A percentile compares a stretch with the other conserved stretches of the same genome.
These are phyloP conservation scores for Meandrina meandrites DNA, from an alignment of 92 coral and sea anemone genomes.

Conservation along the genomic window DNA sequence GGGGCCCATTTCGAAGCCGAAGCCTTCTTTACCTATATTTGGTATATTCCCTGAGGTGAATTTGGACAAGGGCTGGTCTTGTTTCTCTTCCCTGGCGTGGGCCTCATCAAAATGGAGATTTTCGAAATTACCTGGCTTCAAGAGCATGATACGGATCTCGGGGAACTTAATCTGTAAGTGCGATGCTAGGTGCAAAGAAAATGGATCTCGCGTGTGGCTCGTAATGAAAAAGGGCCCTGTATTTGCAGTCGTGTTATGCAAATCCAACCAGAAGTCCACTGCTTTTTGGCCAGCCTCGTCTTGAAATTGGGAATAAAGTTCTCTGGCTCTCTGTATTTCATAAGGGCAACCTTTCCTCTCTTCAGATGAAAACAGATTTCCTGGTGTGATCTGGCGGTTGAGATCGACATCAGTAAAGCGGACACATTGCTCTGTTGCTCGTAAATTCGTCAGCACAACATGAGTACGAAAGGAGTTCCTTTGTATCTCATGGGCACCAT, in stretches of 20 bases:
- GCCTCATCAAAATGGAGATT: background rate
- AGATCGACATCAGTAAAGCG: conserved; percentile 69
- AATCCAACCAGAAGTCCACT: conserved; percentile 65
- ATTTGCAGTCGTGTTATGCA: conserved; percentile 72
- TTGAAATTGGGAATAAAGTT: conserved; percentile 49
- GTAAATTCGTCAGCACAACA: conserved; percentile 40
- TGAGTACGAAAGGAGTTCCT: conserved; percentile 70
- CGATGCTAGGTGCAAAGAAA: conserved; percentile 55
- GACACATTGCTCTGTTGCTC: conserved; percentile 68
- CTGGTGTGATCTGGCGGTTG: conserved; percentile 58
- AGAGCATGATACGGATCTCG: conserved; percentile 20
- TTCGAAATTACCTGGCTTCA: conserved; percentile 22
- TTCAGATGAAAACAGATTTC: conserved; percentile 29
- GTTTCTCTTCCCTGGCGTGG: background rate
- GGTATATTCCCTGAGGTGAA: conserved; percentile 22
- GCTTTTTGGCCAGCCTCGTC: conserved; percentile 28
- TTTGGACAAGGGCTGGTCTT: background rate
- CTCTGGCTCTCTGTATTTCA: conserved; percentile 64
- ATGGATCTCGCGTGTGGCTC: conserved; percentile 3
- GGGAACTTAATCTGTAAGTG: conserved; percentile 32
- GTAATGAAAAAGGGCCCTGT: conserved; percentile 54
- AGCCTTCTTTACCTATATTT: conserved; percentile 40
- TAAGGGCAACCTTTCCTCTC: conserved; percentile 22
- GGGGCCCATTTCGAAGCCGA: conserved; percentile 72
- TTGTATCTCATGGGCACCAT: conserved; percentile 25